Percentiles rank a stretch among this genome's conserved stretches.
Evolutionary conservation across 1,140 invertebrate species (phyloP).

Genomic region (Drosophila willistoni): DNA sequence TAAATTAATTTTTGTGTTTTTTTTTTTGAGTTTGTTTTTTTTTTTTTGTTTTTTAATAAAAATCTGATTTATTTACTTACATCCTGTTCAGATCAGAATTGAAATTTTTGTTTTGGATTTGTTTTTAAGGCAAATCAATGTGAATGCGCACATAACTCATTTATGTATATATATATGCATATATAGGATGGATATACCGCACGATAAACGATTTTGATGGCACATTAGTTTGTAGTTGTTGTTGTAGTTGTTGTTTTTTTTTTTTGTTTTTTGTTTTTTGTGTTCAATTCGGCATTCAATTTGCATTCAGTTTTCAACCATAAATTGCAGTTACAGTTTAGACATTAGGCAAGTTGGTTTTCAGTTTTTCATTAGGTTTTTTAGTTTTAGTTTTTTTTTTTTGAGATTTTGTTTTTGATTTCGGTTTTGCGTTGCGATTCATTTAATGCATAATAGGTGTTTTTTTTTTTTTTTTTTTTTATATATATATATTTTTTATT

Average conservation of each 20-base stretch:
- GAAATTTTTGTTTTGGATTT: constrained; percentile 54
- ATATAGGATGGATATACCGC: constrained; percentile 21
- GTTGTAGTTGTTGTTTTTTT: constrained; percentile 44
- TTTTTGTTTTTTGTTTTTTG: constrained; percentile 25
- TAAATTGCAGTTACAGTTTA: constrained; percentile 28
- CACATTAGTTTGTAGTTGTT: constrained; percentile 40
- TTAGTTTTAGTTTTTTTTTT: constrained; percentile 31
- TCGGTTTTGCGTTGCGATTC: constrained; percentile 27
- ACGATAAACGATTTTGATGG: constrained; percentile 53
- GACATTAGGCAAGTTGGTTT: constrained; percentile 31
- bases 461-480: constrained; percentile 6
- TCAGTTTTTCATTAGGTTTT: constrained; percentile 24
- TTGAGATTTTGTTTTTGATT: neutral
- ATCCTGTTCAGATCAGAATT: constrained; percentile 71
- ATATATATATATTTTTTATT: neutral
- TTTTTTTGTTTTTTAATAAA: constrained; percentile 31
- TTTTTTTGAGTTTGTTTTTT: neutral
- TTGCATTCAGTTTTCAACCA: constrained; percentile 41
- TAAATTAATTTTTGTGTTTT: neutral
- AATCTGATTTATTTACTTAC: constrained; percentile 63
- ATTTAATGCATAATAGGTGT: constrained; percentile 15
- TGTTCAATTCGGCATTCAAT: constrained; percentile 40
- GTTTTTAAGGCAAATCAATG: constrained; percentile 63
- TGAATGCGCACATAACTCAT: constrained; percentile 37
- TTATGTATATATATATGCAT: constrained; percentile 18